Evolutionary conservation across 2,113 vertebrate genomes (phyloP).

Genomic region (Actenoides lindsayi): DNA sequence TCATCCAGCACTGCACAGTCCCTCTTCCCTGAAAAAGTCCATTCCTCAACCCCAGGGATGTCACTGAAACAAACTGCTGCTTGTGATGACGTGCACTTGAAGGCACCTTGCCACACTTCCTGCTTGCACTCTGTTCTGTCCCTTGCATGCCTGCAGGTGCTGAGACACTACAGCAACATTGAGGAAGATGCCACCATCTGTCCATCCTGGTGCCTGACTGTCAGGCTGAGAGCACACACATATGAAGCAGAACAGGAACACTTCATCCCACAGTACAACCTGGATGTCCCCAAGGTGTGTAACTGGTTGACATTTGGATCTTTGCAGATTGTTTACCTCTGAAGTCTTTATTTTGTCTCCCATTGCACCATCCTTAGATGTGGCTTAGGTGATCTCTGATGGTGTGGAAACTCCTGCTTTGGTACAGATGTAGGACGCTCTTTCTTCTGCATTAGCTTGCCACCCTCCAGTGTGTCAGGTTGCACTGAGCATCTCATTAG

Average conservation of each 20-base stretch:
- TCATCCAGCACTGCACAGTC: background rate
- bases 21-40: background rate
- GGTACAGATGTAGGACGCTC: background rate
- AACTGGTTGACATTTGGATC: conserved; percentile 30
- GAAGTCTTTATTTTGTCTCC: background rate
- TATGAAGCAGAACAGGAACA: conserved; percentile 76
- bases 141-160: conserved; percentile 60
- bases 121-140: background rate
- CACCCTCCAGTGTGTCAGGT: background rate
- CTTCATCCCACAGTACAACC: conserved; percentile 78
- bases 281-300: conserved; percentile 77
- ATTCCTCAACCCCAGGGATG: background rate
- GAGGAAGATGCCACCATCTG: conserved; percentile 78
- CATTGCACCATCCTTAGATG: background rate
- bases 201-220: conserved; percentile 86
- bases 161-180: conserved; percentile 70
- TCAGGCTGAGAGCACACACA: conserved; percentile 84
- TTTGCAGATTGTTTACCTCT: background rate
- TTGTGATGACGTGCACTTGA: background rate
- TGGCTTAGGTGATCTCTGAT: background rate
- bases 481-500: background rate
- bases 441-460: background rate
- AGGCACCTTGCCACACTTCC: background rate
- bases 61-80: background rate
- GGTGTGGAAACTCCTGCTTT: background rate